Conservation (phyloP, 2,888 invertebrate species). For the Cheilosia soror region DNA sequence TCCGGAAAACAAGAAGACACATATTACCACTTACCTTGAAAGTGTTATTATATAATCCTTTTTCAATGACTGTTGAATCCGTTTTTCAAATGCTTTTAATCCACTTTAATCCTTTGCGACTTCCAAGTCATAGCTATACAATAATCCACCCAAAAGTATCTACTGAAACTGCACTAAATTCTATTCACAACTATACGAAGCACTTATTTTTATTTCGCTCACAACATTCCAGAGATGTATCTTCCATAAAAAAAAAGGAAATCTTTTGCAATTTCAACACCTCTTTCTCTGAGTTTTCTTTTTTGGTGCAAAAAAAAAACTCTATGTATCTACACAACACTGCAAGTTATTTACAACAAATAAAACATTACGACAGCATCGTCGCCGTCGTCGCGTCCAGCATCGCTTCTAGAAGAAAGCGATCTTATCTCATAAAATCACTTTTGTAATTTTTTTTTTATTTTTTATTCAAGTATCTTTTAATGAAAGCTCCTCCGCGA, state of each 20-base stretch:
- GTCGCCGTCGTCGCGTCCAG: conserved; percentile 20
- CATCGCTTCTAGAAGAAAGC: conserved; percentile 62
- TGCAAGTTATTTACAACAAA: conserved; percentile 32
- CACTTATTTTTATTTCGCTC: not conserved
- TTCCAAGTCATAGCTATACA: conserved; percentile 57
- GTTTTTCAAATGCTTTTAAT: conserved; percentile 16
- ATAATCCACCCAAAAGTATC: conserved; percentile 19
- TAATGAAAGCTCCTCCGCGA: conserved; percentile 26
- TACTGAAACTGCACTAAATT: conserved; percentile 18
- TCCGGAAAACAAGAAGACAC: too few species aligned
- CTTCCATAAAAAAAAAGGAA: conserved; percentile 3
- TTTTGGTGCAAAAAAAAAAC: conserved; percentile 7
- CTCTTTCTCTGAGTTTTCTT: conserved; percentile 14
- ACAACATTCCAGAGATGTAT: not conserved
- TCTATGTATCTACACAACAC: not conserved
- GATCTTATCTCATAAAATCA: conserved; percentile 59
- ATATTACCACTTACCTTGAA: conserved; percentile 28
- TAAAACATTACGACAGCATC: conserved; percentile 13
- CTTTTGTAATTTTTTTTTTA: conserved; percentile 6
- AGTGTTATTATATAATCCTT: not conserved
- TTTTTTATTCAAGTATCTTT: conserved; percentile 45
- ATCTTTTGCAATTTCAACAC: conserved; percentile 18
- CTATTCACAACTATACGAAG: not conserved
- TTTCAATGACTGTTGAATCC: not conserved
- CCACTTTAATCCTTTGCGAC: conserved; percentile 41